Base-by-base conservation (phyloP, 2,888 invertebrate genomes). In the Bombylius major region DNA sequence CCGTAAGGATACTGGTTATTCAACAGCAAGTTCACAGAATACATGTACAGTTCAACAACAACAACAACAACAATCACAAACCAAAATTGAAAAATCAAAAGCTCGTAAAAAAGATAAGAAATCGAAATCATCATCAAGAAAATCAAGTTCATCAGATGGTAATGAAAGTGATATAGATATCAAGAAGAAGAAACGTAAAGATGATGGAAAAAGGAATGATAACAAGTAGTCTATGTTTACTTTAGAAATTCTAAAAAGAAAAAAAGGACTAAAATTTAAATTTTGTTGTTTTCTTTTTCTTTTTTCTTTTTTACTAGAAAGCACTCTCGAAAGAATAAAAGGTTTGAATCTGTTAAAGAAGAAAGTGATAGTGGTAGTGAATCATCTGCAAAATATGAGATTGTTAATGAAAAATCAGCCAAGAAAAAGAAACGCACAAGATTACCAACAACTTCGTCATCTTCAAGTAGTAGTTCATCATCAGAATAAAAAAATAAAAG, bases 1-100 rank as follows among this genome's bases (percentile, higher is more conserved):
- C 42, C 69, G 71, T 11, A 84, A 83, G 68, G 84, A 84, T 64
- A 83, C 83, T 0, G 84, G 83, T 12, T 84, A 84, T 64, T 84
- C 83, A 3, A 84, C 84, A 3, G 83, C 80, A 53, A 83, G 82
- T 67, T 82, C 82, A 0, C 79, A 81, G 62, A 78, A 45, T 45
- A 45, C 4, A 4, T 14, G 8, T 45, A 45, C 5, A 45, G 12
- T 6, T 11, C 14, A n/a, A 7, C 4, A 14, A 45, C 39, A 39
- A 9, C 14, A n/a, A 7, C 4, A 14, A 45, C 39, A 39, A 9
- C 39, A 11, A 39, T 9, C 8, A 7, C 7, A 39, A 39, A 39
- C 1, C 2, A 45, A 64, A 5, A 63, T 66, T n/a, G 67, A 68
- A 32, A 67, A 67, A 59, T 60, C 57, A 2, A 60, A 61, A 42